These are phyloP conservation scores for Xestia ashworthii DNA, from an alignment of 2,888 invertebrate species.

Conservation along the genomic window DNA sequence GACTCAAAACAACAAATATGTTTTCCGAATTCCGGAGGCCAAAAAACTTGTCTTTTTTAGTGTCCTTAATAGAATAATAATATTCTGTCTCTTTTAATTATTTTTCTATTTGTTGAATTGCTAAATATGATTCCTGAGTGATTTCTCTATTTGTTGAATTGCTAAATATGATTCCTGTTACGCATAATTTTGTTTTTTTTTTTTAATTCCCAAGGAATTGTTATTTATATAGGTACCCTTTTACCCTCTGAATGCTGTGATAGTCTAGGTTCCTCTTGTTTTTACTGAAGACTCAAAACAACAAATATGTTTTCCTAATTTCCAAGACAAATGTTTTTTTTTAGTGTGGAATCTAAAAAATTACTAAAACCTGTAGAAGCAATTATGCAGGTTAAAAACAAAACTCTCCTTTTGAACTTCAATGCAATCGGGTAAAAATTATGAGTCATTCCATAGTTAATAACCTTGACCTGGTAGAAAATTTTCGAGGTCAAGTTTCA, in stretches of 20 bases:
- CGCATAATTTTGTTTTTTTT: too few relatives aligned
- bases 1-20: neutral
- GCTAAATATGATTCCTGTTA: too few relatives aligned
- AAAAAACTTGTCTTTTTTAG: neutral
- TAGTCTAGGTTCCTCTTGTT: too few relatives aligned
- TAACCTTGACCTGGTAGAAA: conserved; percentile 50
- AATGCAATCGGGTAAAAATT: neutral
- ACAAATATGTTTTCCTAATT: too few relatives aligned
- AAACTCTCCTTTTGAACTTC: neutral
- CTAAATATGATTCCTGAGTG: too few relatives aligned
- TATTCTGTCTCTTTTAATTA: neutral
- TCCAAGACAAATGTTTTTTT: too few relatives aligned
- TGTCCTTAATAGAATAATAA: neutral
- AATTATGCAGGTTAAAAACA: neutral
- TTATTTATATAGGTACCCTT: too few relatives aligned
- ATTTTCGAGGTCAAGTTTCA: conserved; percentile 62
- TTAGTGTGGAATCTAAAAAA: neutral
- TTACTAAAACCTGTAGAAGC: neutral
- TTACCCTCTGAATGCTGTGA: too few relatives aligned
- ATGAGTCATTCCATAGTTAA: conserved; percentile 18
- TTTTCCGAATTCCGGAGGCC: neutral
- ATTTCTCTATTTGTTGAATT: too few relatives aligned
- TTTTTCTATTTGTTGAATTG: too few relatives aligned
- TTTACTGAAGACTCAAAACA: too few relatives aligned
- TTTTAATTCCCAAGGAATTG: too few relatives aligned